Evolutionary conservation across 2,797 vertebrate genomes (phyloP), one percentile per base, ranked within the genome.

Genomic region (Hydrophis major): DNA sequence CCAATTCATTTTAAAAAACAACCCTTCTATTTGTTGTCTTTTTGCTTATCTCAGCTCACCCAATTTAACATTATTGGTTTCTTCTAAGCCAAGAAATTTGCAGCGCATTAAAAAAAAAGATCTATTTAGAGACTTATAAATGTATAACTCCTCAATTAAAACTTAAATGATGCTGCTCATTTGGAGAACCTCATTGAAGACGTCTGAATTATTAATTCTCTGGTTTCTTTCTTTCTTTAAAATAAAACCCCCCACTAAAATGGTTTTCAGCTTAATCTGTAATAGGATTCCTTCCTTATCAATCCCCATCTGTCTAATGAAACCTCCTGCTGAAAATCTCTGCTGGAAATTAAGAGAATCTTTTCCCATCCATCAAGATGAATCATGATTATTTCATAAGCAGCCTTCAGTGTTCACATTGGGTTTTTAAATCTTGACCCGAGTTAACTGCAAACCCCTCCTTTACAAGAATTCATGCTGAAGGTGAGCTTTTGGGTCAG

Each of bases 381-480:
- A 96, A 56, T 97, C 97, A 97, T 97, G 97, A 97, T 97, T 98
- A 97, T 98, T 98, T 98, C 97, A 97, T 98, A 97, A 97, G 97
- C 90, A 96, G 95, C 94, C 95, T 95, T 97, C 95, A 92, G 94
- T 96, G 96, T 96, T 97, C 97, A 97, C 32, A 94, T 97, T 96
- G 96, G 96, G 96, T 97, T 97, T 98, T 97, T 97, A 97, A 97
- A 96, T 96, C 96, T 96, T 97, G 96, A 96, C 96, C 95, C 0
- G 6, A 96, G 95, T 96, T 97, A 97, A 96, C 95, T 92, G 93
- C 94, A 93, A 90, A 96, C 92, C 91, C 94, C 94, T 97, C 95
- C 96, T 97, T 97, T 97, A 95, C 95, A 96, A 95, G 97, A 97
- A 94, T 94, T 97, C 95, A 96, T 50, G 95, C 96, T 97, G 96